Base-by-base conservation (phyloP, 2,797 vertebrate genomes). In the Emys orbicularis region DNA sequence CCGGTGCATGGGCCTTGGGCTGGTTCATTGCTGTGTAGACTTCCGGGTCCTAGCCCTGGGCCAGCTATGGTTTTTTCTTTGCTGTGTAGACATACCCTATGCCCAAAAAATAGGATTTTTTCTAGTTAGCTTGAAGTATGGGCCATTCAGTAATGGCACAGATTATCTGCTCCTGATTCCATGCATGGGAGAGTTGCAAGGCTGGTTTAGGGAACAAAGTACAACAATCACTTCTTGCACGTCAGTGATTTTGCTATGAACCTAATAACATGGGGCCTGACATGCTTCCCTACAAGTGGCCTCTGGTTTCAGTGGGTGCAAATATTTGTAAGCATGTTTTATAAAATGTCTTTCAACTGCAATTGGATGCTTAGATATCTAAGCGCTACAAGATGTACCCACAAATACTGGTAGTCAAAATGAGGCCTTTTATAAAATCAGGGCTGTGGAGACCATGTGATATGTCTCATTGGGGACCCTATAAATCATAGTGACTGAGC, bases 151-250 rank as follows among this genome's bases (percentile, higher is more conserved):
- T 59, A 54, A 2, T 93, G 88, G 86, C 90, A 88, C 72, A 80
- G 83, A 41, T 90, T 49, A 72, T 49, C 80, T 83, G 31, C 53
- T 95, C 47, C 89, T 94, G 54, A 79, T 86, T 91, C 84, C 90
- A 3, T 61, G 31, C 59, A 79, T 77, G 41, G 57, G 49, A 37
- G 4, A 81, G 2, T 87, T 86, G 12, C 41, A 49, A n/a, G 52
- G 57, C 65, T 94, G 34, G 83, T 86, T 93, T 65, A 18, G 68
- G 23, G 5, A 0, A 5, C 23, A 79, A 89, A 56, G 0, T 5
- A 7, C 65, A 76, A n/a, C 13, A 21, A 6, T 92, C 25, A 54
- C 3, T 93, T 81, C 80, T 19, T 61, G 2, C 41, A 44, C 23
- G 18, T 34, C 6, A 72, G 81, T 74, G 72, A 87, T 88, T 57